Evolutionary conservation across 2,113 vertebrate genomes (phyloP).

Genomic region (Eubucco bourcierii): DNA sequence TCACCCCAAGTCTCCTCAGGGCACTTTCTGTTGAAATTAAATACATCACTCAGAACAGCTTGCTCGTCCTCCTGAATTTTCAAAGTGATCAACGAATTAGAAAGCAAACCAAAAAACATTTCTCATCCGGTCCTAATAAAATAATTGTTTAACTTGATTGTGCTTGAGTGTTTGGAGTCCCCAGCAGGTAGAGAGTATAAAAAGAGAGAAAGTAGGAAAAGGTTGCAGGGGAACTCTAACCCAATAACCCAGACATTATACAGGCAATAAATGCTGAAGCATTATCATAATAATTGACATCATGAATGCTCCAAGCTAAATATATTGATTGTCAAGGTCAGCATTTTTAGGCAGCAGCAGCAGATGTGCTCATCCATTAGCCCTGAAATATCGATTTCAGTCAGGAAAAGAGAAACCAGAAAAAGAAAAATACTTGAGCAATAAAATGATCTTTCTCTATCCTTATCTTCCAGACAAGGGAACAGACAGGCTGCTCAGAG

Average conservation of each 20-base stretch:
- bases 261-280: conserved; percentile 37
- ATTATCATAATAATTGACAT: conserved; percentile 52
- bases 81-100: conserved; percentile 16
- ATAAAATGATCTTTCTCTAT: conserved; percentile 63
- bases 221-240: conserved; percentile 26
- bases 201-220: conserved; percentile 17
- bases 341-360: conserved; percentile 55
- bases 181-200: background rate
- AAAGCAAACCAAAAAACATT: background rate
- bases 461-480: conserved; percentile 61
- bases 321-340: conserved; percentile 70
- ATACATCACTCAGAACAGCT: background rate
- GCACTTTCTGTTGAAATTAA: background rate
- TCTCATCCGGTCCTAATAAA: conserved; percentile 20
- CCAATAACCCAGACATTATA: conserved; percentile 48
- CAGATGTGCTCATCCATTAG: conserved; percentile 62
- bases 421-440: conserved; percentile 54
- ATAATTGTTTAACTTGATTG: conserved; percentile 15
- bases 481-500: conserved; percentile 1
- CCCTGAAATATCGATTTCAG: conserved; percentile 65
- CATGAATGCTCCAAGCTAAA: conserved; percentile 56
- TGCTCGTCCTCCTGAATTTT: background rate
- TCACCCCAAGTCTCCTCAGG: background rate
- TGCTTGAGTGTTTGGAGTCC: background rate
- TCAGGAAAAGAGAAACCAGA: conserved; percentile 52